Percentiles rank a stretch among this genome's conserved stretches.
These are phyloP conservation scores for Leptopilina boulardi DNA, from an alignment of 1,140 invertebrate genomes.

Conservation along the genomic window DNA sequence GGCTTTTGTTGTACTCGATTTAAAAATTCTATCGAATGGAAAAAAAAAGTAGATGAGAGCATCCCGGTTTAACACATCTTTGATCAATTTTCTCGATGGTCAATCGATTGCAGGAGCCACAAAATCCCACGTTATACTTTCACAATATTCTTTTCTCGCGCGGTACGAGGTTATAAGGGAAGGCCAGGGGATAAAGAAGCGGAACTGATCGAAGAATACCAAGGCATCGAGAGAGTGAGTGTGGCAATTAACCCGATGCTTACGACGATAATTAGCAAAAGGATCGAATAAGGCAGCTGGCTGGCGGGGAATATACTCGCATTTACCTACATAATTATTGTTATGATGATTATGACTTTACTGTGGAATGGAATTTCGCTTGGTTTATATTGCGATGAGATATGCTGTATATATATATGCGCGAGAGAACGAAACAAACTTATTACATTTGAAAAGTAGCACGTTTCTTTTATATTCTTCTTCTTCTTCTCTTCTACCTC, in stretches of 20 bases:
- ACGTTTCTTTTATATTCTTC: slow-evolving; percentile 48
- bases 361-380: slow-evolving; percentile 55
- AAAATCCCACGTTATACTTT: slow-evolving; percentile 66
- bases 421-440: slow-evolving; percentile 51
- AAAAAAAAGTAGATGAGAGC: neutral
- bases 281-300: slow-evolving; percentile 73
- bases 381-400: slow-evolving; percentile 45
- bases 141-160: slow-evolving; percentile 47
- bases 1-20: too few species aligned
- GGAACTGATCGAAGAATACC: slow-evolving; percentile 52
- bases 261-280: slow-evolving; percentile 72
- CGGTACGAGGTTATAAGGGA: slow-evolving; percentile 34
- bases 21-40: neutral
- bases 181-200: slow-evolving; percentile 46
- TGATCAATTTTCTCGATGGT: slow-evolving; percentile 22
- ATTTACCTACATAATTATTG: slow-evolving; percentile 75
- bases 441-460: slow-evolving; percentile 54
- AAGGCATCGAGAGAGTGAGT: slow-evolving; percentile 53
- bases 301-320: slow-evolving; percentile 62
- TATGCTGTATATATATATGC: slow-evolving; percentile 35
- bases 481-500: slow-evolving; percentile 20
- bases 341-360: slow-evolving; percentile 72
- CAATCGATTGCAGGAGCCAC: slow-evolving; percentile 16
- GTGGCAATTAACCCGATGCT: slow-evolving; percentile 73
- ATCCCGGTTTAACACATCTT: neutral